A percentile compares a stretch with the other conserved stretches of the same genome.
Evolutionary conservation across 2,888 invertebrate species (phyloP).

Genomic region (Drosophila acutilabella): DNA sequence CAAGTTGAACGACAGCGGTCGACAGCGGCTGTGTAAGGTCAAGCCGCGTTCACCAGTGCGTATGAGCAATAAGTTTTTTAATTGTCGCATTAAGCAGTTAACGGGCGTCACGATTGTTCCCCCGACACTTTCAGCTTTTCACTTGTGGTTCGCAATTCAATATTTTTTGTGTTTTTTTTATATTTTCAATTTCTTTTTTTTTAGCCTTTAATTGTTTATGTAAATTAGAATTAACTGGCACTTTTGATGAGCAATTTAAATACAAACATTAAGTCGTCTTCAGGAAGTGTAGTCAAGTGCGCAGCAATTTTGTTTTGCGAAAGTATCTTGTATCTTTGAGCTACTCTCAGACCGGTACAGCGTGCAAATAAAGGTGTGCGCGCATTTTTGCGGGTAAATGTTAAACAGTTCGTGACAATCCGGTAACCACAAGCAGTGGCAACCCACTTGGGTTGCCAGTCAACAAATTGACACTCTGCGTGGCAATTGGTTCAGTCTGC

Average conservation of each 20-base stretch:
- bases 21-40: slow-evolving; percentile 56
- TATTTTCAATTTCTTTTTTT: slow-evolving; percentile 31
- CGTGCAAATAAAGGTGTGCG: slow-evolving; percentile 69
- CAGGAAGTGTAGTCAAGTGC: slow-evolving; percentile 70
- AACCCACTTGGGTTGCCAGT: slow-evolving; percentile 9
- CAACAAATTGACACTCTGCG: slow-evolving; percentile 25
- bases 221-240: slow-evolving; percentile 66
- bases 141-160: slow-evolving; percentile 10
- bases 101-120: slow-evolving; percentile 49
- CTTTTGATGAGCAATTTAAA: slow-evolving; percentile 65
- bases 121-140: slow-evolving; percentile 14
- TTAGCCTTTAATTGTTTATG: slow-evolving; percentile 73
- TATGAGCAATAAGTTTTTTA: slow-evolving; percentile 70
- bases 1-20: slow-evolving; percentile 38
- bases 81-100: slow-evolving; percentile 68
- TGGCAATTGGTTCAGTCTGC: slow-evolving; percentile 39
- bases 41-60: slow-evolving; percentile 74
- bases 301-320: slow-evolving; percentile 24
- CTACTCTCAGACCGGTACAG: slow-evolving; percentile 41
- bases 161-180: slow-evolving; percentile 33
- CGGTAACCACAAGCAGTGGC: slow-evolving; percentile 22
- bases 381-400: slow-evolving; percentile 41
- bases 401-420: slow-evolving; percentile 45
- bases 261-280: slow-evolving; percentile 42
- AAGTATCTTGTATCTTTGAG: slow-evolving; percentile 43